Evolutionary conservation across 92 coral and sea anemone genomes (phyloP), one percentile per base, ranked within the genome.

Genomic region (Palythoa heliodiscus): DNA sequence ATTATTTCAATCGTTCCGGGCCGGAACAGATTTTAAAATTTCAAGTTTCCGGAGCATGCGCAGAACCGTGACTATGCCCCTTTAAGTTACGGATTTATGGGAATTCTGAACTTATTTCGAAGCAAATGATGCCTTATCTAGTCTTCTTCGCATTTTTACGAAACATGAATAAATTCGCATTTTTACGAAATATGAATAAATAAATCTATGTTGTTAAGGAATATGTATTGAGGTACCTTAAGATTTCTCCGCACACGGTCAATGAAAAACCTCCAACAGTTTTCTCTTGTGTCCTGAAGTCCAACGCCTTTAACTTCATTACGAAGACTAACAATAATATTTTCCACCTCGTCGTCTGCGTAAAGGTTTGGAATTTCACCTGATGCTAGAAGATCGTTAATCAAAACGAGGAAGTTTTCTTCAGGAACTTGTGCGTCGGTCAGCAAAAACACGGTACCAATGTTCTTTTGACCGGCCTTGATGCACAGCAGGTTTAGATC

Each of bases 401-500:
- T 97, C 89, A 97, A 86, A 61, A 97, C 99, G 75, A 97, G 87
- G 92, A 97, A 97, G 82, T 81, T 92, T 86, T 97, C 99, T 70
- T 97, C 99, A 11, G 99, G 99, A 70, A 97, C 90, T 78, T 97
- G 99, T 10, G 99, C 99, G 84, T 97, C 99, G 25, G 99, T 97
- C 57, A 97, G 90, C 73, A 97, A 88, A 78, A 97, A 97, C 69
- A 97, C 97, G 8, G 99, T 97, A 39, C 99, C 99, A 54, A 97
- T 94, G 88, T 97, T 97, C 71, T 97, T 97, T 93, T 92, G 76
- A 17, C 99, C 99, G 22, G 99, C 98, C 88, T 97, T 97, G 72
- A 82, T 90, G 71, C 99, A 97, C 83, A 97, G 91, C 85, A 85
- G 82, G 58, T 96, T 98, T 25, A 97, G 87, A 84, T 97, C 99